Evolutionary conservation across 2,797 vertebrate species (phyloP), one percentile per base, ranked within the genome.

Genomic region (Sylvilagus floridanus): DNA sequence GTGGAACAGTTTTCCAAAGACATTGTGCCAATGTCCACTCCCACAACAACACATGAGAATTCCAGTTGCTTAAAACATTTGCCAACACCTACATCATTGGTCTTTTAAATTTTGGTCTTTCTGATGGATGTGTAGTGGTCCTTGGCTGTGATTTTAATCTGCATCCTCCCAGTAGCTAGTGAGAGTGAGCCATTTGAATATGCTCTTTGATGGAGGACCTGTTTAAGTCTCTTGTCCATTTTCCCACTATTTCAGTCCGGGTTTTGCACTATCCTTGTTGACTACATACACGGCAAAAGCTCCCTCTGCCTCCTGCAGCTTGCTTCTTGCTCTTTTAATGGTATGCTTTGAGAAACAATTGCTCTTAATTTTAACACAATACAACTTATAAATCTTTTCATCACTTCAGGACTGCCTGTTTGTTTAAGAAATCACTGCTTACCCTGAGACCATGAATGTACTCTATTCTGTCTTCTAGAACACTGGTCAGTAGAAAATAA

Each of bases 391-490:
- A 24, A 66, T 50, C 0, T 57, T 75, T 96, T 60, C 35, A 89
- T 35, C 42, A 54, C 57, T 28, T 32, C 84, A 84, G 57, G 32
- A 77, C 35, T 72, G 78, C 77, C 7, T 65, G 10, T 26, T 85
- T 77, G n/a, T 84, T 94, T 63, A 76, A 83, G 47, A 92, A 96
- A 66, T 65, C 24, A 69, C 24, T 78, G 65, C 32, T 12, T 42
- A 68, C 30, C 21, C 65, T 50, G 60, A 90, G 2, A 4, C 93
- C 71, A 96, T 63, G 35, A 66, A 72, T 50, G 68, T 21, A 77
- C 37, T 90, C 68, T 91, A 30, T 60, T 89, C 89, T 84, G 42
- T 77, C 62, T 88, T 72, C 35, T 57, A 92, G 47, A 93, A 84
- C 37, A 78, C 9, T 75, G n/a, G 52, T 71, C 52, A 75, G 65